phyloP scores from a whole-genome alignment of 2,113 vertebrate species.

The Halcyon malimbica region DNA sequence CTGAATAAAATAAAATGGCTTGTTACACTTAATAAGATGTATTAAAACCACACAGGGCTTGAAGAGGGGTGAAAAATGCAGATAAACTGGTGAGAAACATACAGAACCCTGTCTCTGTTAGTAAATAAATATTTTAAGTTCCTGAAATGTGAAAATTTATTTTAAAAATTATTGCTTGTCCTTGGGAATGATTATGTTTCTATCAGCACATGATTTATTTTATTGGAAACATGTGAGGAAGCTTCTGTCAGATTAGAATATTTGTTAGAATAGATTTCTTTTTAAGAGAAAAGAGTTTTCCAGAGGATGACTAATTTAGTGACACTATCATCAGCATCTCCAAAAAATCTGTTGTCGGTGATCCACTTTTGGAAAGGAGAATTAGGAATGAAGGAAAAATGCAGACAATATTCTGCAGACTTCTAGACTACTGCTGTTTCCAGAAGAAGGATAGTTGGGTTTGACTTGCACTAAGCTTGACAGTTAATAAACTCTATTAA shows the following conservation, averaged over 20 bases:
- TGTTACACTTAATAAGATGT: background rate
- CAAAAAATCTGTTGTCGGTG: background rate
- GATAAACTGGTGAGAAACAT: background rate
- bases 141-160: background rate
- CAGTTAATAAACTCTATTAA: background rate
- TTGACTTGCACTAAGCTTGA: background rate
- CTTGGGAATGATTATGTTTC: background rate
- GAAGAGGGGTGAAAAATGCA: background rate
- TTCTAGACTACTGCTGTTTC: background rate
- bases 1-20: background rate
- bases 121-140: background rate
- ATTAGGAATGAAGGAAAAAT: background rate
- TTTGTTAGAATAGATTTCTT: background rate
- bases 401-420: background rate
- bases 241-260: background rate
- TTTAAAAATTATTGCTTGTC: background rate
- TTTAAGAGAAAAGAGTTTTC: background rate
- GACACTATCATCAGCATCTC: background rate
- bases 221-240: background rate
- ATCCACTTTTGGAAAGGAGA: background rate
- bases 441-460: background rate
- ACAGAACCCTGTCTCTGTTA: background rate
- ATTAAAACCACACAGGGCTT: background rate
- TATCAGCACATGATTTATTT: background rate
- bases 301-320: background rate